Evolutionary conservation across 2,113 vertebrate genomes (phyloP).

Genomic region (Campylorhamphus procurvoides): DNA sequence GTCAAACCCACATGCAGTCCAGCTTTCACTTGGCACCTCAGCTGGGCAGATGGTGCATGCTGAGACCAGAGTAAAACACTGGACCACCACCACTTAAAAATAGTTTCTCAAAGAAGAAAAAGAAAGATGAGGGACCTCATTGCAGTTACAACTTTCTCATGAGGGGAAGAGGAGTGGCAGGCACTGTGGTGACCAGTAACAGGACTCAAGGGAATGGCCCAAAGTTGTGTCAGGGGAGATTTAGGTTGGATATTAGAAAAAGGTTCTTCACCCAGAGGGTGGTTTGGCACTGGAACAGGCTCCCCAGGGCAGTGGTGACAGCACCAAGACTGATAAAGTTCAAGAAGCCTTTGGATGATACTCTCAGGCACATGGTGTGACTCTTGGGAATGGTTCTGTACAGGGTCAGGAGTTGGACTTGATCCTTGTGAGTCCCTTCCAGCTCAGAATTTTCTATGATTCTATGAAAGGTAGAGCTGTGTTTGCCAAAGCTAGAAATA

Average conservation of each 20-base stretch:
- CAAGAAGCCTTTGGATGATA: neutral
- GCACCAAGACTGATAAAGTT: neutral
- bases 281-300: neutral
- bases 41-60: neutral
- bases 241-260: neutral
- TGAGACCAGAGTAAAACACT: neutral
- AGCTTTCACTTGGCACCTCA: neutral
- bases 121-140: neutral
- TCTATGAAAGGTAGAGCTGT: neutral
- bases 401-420: neutral
- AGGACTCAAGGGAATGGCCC: neutral
- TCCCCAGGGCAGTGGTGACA: neutral
- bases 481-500: slow-evolving; percentile 55
- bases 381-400: neutral
- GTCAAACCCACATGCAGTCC: neutral
- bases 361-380: neutral
- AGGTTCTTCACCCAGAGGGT: neutral
- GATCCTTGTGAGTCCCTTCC: neutral
- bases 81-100: neutral
- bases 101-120: neutral
- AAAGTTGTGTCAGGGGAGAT: neutral
- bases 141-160: neutral
- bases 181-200: neutral
- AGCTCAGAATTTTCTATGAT: neutral
- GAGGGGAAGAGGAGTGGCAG: neutral